Conservation (phyloP, 2,888 invertebrate species). For the Flexamia atlantica region DNA sequence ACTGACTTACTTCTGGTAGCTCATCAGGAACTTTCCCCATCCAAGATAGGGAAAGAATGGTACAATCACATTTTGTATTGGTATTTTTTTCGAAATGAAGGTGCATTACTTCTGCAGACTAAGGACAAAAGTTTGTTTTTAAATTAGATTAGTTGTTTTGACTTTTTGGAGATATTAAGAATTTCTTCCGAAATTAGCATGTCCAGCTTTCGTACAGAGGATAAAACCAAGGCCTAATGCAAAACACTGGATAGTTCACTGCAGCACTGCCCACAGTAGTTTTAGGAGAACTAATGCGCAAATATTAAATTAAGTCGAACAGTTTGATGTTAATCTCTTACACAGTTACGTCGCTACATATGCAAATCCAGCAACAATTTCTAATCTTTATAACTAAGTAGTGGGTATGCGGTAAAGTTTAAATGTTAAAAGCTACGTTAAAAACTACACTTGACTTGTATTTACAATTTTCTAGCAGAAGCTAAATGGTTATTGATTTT, state of each 20-base stretch:
- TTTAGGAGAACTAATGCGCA: not conserved
- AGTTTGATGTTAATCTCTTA: too few relatives aligned
- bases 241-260: not conserved
- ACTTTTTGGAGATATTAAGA: not conserved
- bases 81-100: constrained; percentile 96
- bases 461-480: constrained; percentile 51
- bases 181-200: not conserved
- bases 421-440: constrained; percentile 15
- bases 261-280: not conserved
- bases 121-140: not conserved
- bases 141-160: not conserved
- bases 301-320: not conserved
- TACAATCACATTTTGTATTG: constrained; percentile 97
- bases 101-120: constrained; percentile 82
- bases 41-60: constrained; percentile 96
- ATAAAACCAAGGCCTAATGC: not conserved
- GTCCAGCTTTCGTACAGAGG: not conserved
- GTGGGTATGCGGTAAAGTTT: not conserved
- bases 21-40: constrained; percentile 99
- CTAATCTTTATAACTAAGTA: not conserved
- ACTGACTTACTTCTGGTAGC: constrained; percentile 88
- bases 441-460: not conserved
- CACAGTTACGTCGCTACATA: too few relatives aligned
- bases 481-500: constrained; percentile 55
- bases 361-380: too few relatives aligned